Base-by-base conservation (phyloP, 2,797 vertebrate species). In the Chrosomus eos region DNA sequence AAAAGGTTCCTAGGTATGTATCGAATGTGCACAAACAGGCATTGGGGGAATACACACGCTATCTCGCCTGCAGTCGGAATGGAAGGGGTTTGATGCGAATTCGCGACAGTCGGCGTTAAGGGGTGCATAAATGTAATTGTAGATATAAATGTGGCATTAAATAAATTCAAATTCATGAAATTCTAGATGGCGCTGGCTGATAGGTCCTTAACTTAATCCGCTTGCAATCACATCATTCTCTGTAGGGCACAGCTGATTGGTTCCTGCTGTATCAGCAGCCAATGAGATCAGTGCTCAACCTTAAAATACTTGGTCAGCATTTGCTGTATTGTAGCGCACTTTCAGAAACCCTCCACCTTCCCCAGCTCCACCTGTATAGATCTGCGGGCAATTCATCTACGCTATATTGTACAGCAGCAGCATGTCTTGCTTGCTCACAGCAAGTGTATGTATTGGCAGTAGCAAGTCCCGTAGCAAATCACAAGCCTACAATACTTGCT, bases 341-440 rank as follows among this genome's bases (percentile, higher is more conserved):
- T 60, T 62, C 5, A 62, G 5, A 28, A 62, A 62, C 13, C 60
- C 60, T 28, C 2, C 13, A 16, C 13, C n/a, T 14, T 62, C 13
- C 60, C 26, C 60, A 62, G 60, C 26, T 62, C 60, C 26, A 62
- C 60, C 26, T 62, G 58, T 62, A 62, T 14, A 60, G 58, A 26
- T 60, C n/a, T 60, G n/a, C 0, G 5, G n/a, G 5, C 0, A 6
- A 62, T 62, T 62, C 4, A 14, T 14, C 4, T 58, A 11, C 2
- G 13, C 26, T 62, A 62, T 26, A 14, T 3, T 62, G 60, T 62
- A 28, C 13, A 28, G 13, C 13, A 28, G 11, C n/a, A 62, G 26
- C 26, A 62, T 62, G 58, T 62, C 11, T 62, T 28, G 11, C 13
- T 62, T 26, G 2, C 58, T 62, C 26, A 62, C 58, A 62, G n/a